A percentile compares a stretch with the other conserved stretches of the same genome.
Conservation (phyloP, 1,140 invertebrate species). For the Antheraea mylitta region DNA sequence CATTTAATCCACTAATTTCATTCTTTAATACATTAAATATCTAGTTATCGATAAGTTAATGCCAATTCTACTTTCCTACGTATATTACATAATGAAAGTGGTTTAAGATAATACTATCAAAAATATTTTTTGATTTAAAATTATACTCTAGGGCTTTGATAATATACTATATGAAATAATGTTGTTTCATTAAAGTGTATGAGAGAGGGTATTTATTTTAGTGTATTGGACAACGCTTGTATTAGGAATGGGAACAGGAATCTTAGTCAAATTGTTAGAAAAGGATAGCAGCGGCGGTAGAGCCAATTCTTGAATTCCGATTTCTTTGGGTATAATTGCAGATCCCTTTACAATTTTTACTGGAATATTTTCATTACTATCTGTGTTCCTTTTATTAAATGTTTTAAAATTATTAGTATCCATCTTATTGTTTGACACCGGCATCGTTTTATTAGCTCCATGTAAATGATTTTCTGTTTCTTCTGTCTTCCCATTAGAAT, state of each 20-base stretch:
- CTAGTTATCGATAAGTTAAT: too few species aligned
- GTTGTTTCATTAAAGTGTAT: conserved; percentile 16
- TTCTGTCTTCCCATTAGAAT: neutral
- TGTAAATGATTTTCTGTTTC: neutral
- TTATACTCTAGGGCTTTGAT: too few species aligned
- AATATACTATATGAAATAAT: too few species aligned
- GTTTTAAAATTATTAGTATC: neutral
- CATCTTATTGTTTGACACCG: neutral
- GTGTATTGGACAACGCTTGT: conserved; percentile 58
- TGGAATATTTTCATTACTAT: neutral
- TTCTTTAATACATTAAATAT: too few species aligned
- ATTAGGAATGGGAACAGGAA: conserved; percentile 63
- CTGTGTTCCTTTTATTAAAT: neutral
- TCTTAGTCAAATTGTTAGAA: conserved; percentile 52
- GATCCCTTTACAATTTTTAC: conserved; percentile 44
- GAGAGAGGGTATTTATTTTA: conserved; percentile 53
- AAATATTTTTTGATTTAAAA: too few species aligned
- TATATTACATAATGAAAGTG: too few species aligned
- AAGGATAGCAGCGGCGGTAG: conserved; percentile 48
- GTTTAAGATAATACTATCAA: too few species aligned
- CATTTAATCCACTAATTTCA: neutral
- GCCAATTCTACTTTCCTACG: too few species aligned
- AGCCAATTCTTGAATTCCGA: conserved; percentile 47
- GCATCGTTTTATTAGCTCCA: neutral
- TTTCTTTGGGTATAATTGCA: conserved; percentile 40